Evolutionary conservation across 1,140 invertebrate species (phyloP).

Genomic region (Lithobius niger): DNA sequence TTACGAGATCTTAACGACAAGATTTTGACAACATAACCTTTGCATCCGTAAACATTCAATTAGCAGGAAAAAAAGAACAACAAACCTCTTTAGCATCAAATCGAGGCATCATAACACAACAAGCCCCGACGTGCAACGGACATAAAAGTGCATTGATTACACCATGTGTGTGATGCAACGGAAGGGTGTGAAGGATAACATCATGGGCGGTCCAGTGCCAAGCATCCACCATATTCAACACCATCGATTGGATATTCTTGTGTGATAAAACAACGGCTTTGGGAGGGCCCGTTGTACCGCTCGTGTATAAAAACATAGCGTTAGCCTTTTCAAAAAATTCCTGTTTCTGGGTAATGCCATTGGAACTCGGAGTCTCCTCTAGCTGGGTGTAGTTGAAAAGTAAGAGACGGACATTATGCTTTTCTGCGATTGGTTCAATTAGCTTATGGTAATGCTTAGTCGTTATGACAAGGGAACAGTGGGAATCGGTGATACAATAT

Average conservation of each 20-base stretch:
- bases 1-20: too few species aligned
- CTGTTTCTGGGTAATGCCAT: too few species aligned
- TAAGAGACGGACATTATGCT: too few species aligned
- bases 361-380: too few species aligned
- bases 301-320: constrained; percentile 76
- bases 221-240: constrained; percentile 46
- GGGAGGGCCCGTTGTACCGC: constrained; percentile 68
- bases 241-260: constrained; percentile 54
- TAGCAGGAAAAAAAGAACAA: too few species aligned
- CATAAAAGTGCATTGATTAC: constrained; percentile 68
- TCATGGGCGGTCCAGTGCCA: constrained; percentile 60
- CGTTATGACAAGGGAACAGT: constrained; percentile 54
- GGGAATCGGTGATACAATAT: constrained; percentile 60
- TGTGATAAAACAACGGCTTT: constrained; percentile 66
- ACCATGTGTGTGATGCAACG: constrained; percentile 77
- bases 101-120: constrained; percentile 52
- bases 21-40: too few species aligned
- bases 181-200: constrained; percentile 62
- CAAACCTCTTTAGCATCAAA: constrained; percentile 46
- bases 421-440: constrained; percentile 45
- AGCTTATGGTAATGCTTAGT: constrained; percentile 46
- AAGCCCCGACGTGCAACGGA: constrained; percentile 50
- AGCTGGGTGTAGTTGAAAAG: too few species aligned
- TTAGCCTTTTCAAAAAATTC: too few species aligned
- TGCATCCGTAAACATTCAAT: too few species aligned